Evolutionary conservation across 2,797 vertebrate genomes (phyloP).

Genomic region (Melanotaenia pygmaea): DNA sequence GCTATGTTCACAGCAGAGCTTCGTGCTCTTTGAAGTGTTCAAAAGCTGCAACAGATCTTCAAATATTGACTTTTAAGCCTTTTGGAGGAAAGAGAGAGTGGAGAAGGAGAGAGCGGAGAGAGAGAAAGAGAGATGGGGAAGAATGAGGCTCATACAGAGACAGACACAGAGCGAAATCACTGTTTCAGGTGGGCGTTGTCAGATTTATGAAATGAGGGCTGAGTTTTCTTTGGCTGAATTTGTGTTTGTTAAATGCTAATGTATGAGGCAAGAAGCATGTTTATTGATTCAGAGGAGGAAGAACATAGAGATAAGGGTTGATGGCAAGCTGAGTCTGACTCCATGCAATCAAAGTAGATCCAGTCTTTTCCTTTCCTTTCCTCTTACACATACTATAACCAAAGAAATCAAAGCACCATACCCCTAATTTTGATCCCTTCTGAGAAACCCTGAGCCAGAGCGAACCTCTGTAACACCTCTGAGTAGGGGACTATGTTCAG

Average conservation of each 20-base stretch:
- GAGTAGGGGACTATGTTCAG: constrained; percentile 53
- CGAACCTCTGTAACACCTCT: constrained; percentile 63
- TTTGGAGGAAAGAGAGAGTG: constrained; percentile 44
- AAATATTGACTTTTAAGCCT: constrained; percentile 82
- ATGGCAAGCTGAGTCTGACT: constrained; percentile 47
- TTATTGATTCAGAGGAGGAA: constrained; percentile 60
- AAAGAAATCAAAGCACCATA: constrained; percentile 26
- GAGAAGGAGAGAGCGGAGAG: constrained; percentile 10
- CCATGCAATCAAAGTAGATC: constrained; percentile 48
- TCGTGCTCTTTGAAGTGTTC: constrained; percentile 75
- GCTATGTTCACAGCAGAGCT: constrained; percentile 64
- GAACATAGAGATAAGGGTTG: constrained; percentile 54
- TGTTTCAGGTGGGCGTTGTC: constrained; percentile 42
- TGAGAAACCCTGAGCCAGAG: constrained; percentile 28
- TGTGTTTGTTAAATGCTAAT: constrained; percentile 48
- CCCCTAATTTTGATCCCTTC: neutral
- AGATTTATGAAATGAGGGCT: constrained; percentile 41
- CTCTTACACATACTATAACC: neutral
- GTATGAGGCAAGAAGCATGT: constrained; percentile 38
- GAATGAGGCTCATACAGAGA: constrained; percentile 8
- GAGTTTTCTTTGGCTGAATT: constrained; percentile 46
- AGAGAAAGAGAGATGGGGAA: constrained; percentile 26
- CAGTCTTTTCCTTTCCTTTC: constrained; percentile 23
- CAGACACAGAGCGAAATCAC: constrained; percentile 24
- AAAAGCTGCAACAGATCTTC: constrained; percentile 74